A percentile compares a stretch with the other conserved stretches of the same genome.
Evolutionary conservation across 2,113 vertebrate species (phyloP).

Genomic region (Neoarius graeffei): DNA sequence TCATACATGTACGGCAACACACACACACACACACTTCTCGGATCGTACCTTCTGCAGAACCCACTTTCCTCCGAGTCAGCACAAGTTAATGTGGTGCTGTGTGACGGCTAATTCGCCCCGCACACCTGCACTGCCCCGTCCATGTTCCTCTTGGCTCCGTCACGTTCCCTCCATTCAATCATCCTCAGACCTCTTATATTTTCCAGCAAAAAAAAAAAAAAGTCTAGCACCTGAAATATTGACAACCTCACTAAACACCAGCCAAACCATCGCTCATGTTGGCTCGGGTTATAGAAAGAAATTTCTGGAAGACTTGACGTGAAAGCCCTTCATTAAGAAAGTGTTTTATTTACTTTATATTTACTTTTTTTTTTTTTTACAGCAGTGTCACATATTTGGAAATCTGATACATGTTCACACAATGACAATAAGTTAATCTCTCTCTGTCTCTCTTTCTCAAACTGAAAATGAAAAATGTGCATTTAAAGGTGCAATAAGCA

Average conservation of each 20-base stretch:
- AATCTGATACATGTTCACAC: background rate
- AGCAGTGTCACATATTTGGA: background rate
- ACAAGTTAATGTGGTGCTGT: conserved; percentile 13
- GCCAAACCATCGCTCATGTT: conserved; percentile 43
- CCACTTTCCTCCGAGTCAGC: conserved; percentile 58
- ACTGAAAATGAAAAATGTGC: background rate
- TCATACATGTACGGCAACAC: background rate
- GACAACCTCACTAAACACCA: conserved; percentile 29
- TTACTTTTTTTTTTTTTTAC: too few species aligned
- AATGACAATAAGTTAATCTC: background rate
- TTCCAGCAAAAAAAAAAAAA: conserved; percentile 32
- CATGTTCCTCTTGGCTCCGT: conserved; percentile 8
- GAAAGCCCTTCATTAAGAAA: background rate
- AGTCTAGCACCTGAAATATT: conserved; percentile 55
- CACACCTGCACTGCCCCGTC: conserved; percentile 20
- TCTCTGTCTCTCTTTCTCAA: background rate
- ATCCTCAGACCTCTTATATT: conserved; percentile 28
- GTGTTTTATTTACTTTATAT: background rate
- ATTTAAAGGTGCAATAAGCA: background rate
- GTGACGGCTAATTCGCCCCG: conserved; percentile 4
- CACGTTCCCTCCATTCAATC: background rate
- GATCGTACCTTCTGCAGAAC: conserved; percentile 54
- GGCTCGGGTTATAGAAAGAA: conserved; percentile 50
- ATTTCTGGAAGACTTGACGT: conserved; percentile 16
- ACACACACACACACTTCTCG: conserved; percentile 30